Evolutionary conservation across 2,888 invertebrate species (phyloP), one percentile per base, ranked within the genome.

Genomic region (Thereva unica): DNA sequence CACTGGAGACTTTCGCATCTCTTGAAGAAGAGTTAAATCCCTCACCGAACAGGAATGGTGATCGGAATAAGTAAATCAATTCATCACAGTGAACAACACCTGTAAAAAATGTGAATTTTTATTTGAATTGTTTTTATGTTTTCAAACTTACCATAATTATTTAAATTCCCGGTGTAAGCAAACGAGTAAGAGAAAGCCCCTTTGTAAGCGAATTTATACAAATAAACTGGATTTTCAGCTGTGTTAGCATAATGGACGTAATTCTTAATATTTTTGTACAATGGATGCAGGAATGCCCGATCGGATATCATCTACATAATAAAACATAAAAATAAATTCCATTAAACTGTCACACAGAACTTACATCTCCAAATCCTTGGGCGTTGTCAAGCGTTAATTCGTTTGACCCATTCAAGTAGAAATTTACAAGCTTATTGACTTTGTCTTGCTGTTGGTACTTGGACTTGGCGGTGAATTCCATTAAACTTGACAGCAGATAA

Each of bases 1-100:
- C 72, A 40, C 77, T 73, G 1, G 81, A 77, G 44, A 83, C 77
- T 50, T 72, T 67, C 0, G 79, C 75, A 66, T 83, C 82, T 0
- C 69, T 72, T 0, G 78, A 77, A 47, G 74, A 70, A 5, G 70
- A 71, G 4, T 72, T 72, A 47, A 83, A 77, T 54, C 78, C 77
- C 0, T 75, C 71, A 7, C 75, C 75, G 72, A 84, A 83, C 1
- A 84, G 54, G 38, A 75, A 67, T 0, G 83, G 81, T 42, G 82
- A 78, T 45, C 79, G 79, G 70, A 85, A 83, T 4, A 84, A 74
- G 71, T 85, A 85, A 50, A 84, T 76, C 12, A 85, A 72, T 72
- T 85, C 85, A 73, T 85, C 85, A 69, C 83, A 83, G 72, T 85
- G 85, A 0, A 82, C 80, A 0, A 82, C 80, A 45, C 67, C 69